A percentile compares a stretch with the other conserved stretches of the same genome.
These are phyloP conservation scores for Clanis bilineata DNA, from an alignment of 2,888 invertebrate genomes.

Conservation along the genomic window DNA sequence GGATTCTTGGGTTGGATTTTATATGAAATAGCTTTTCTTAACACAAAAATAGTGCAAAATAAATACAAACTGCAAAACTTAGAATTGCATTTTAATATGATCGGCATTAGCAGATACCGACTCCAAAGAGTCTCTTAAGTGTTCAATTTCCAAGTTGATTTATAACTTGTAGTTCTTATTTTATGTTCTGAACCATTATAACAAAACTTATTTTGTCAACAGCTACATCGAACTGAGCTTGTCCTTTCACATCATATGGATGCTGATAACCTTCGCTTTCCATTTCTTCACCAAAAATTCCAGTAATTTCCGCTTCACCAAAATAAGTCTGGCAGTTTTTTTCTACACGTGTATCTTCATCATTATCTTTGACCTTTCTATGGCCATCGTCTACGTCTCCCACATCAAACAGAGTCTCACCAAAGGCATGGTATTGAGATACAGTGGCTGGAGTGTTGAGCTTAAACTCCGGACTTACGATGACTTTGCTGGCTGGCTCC, in stretches of 20 bases:
- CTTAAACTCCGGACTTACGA: constrained; percentile 44
- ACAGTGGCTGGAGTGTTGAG: constrained; percentile 65
- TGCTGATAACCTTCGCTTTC: constrained; percentile 40
- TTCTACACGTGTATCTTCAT: constrained; percentile 43
- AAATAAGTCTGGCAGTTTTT: constrained; percentile 37
- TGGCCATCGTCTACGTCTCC: constrained; percentile 62
- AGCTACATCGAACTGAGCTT: constrained; percentile 57
- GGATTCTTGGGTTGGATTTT: too few species aligned
- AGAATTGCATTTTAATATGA: too few species aligned
- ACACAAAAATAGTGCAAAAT: too few species aligned
- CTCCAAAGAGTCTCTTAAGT: too few species aligned
- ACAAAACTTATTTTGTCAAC: constrained; percentile 19
- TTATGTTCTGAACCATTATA: neutral
- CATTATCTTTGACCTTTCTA: constrained; percentile 56
- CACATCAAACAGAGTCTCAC: constrained; percentile 66
- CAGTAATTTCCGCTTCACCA: constrained; percentile 32
- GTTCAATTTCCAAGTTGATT: too few species aligned
- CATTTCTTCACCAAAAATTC: constrained; percentile 31
- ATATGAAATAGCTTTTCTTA: too few species aligned
- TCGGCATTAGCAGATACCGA: too few species aligned
- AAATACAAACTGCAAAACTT: too few species aligned
- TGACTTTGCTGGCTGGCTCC: constrained; percentile 66
- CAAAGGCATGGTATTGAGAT: constrained; percentile 59
- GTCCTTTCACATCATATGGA: constrained; percentile 52
- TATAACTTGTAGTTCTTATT: too few species aligned